phyloP scores from a whole-genome alignment of 2,888 invertebrate species.

The Tenthredo livida region DNA sequence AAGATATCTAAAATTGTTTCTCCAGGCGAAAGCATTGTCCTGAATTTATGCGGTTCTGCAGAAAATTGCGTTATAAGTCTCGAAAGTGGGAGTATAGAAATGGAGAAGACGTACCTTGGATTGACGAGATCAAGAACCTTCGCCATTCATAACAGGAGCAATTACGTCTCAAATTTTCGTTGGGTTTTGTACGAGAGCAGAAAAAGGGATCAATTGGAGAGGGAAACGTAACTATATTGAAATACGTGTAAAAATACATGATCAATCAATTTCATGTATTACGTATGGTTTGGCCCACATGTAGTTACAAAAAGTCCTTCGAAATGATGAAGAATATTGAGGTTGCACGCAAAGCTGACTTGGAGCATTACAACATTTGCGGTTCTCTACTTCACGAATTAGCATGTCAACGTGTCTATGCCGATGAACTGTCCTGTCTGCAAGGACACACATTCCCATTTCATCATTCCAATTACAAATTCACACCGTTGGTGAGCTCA shows the following conservation, averaged over 20 bases:
- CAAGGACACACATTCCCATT: conserved; percentile 73
- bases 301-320: conserved; percentile 62
- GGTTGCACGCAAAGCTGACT: conserved; percentile 58
- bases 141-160: conserved; percentile 81
- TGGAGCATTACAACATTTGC: conserved; percentile 66
- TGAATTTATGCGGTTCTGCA: conserved; percentile 78
- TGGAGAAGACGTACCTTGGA: conserved; percentile 82
- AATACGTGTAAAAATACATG: background rate
- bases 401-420: conserved; percentile 77
- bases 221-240: conserved; percentile 61
- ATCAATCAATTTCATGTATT: background rate
- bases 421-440: conserved; percentile 75
- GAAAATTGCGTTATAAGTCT: conserved; percentile 79
- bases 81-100: conserved; percentile 79
- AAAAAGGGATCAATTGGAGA: conserved; percentile 75
- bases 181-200: conserved; percentile 81
- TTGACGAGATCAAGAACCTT: conserved; percentile 80
- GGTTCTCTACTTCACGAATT: conserved; percentile 63
- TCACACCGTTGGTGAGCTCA: conserved; percentile 79
- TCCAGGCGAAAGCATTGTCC: conserved; percentile 79
- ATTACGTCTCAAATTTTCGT: conserved; percentile 80
- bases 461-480: conserved; percentile 76
- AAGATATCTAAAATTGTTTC: background rate
- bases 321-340: conserved; percentile 62
- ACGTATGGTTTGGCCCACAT: background rate